These are phyloP conservation scores for Coendou prehensilis DNA, from an alignment of 2,797 vertebrate species.

Conservation along the genomic window DNA sequence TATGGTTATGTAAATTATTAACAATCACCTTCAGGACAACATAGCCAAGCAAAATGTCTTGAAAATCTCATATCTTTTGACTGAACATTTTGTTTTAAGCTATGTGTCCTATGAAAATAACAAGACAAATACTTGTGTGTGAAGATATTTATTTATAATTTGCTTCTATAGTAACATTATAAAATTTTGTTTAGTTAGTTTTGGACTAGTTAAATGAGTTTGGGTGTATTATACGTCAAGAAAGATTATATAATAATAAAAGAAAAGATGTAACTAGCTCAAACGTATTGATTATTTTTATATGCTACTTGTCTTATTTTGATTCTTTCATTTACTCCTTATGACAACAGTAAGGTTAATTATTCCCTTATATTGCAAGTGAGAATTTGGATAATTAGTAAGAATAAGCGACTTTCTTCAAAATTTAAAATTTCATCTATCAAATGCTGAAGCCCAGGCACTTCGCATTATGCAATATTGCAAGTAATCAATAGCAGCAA, in stretches of 20 bases:
- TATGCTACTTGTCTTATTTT: neutral
- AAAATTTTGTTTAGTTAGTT: neutral
- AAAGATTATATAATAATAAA: neutral
- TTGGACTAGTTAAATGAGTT: constrained; percentile 36
- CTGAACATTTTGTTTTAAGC: neutral
- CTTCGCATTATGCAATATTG: neutral
- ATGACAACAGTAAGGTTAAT: neutral
- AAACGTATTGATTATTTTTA: neutral
- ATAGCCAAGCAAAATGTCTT: neutral
- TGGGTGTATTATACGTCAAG: neutral
- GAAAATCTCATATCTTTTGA: neutral
- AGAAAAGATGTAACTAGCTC: neutral
- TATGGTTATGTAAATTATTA: neutral
- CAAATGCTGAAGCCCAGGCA: neutral
- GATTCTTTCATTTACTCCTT: constrained; percentile 6
- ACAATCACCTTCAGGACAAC: neutral
- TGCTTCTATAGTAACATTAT: neutral
- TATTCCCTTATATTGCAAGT: neutral
- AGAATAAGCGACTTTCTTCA: neutral
- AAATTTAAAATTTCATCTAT: neutral
- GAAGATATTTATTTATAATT: neutral
- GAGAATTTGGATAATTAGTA: constrained; percentile 16
- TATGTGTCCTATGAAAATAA: constrained; percentile 10
- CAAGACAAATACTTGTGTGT: neutral
- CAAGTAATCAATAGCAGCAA: neutral